Evolutionary conservation across 1,140 invertebrate species (phyloP), one percentile per base, ranked within the genome.

Genomic region (Eurosta solidaginis): DNA sequence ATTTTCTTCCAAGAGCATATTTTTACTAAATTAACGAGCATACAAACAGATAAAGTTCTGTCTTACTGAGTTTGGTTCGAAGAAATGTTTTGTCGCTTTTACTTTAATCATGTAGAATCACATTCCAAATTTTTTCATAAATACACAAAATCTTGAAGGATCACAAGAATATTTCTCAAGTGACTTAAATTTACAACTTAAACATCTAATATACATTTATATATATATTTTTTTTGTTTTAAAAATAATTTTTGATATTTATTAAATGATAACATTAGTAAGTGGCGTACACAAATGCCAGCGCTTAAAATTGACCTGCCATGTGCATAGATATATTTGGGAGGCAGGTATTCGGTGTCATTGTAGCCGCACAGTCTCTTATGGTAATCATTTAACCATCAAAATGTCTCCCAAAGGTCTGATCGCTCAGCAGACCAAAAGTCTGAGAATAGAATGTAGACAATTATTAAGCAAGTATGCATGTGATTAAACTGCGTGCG

Each of bases 381-480:
- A 27, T 50, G 74, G 74, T 50, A 45, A 50, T 75, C 42, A 45
- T 45, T 45, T 29, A 20, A 27, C 27, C 76, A 77, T 77, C 76
- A 49, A 54, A 77, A 68, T 63, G 76, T 77, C 76, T 77, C 76
- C 76, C 52, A 59, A 77, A 77, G 76, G 76, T 77, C 76, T 77
- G 36, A 44, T 42, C 40, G 52, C 22, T n/a, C 42, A 59, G 27
- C 40, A 76, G 76, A 77, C 76, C 76, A 77, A 63, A 40, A 63
- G 76, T 77, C 76, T 77, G 33, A 68, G 59, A 3, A 33, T 5
- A 22, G n/a, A n/a, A n/a, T 20, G 9, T 59, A 9, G 25, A 59
- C 52, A 59, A 20, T 20, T 59, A 59, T 7, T 9, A 12, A 25
- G 22, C 52, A 9, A 25, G 9, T 7, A 10, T 9, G 45, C 9